Conservation (phyloP, 2,797 vertebrate species). For the Vultur gryphus region DNA sequence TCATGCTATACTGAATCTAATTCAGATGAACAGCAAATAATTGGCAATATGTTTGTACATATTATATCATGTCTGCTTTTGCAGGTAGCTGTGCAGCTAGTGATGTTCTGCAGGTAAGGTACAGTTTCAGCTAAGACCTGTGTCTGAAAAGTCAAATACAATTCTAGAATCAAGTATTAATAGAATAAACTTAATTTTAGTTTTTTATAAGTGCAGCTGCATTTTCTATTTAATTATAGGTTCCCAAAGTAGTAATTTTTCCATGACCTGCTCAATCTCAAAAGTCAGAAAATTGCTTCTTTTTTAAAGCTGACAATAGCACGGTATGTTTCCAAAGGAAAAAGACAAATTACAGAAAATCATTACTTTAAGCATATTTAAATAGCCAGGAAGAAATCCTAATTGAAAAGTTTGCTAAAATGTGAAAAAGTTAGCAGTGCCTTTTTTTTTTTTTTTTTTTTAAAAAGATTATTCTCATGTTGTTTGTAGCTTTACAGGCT, state of each 20-base stretch:
- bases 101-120: background rate
- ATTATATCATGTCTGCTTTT: background rate
- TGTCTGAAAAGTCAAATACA: slow-evolving; percentile 55
- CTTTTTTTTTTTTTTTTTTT: background rate
- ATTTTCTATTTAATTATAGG: slow-evolving; percentile 97
- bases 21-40: background rate
- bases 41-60: background rate
- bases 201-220: slow-evolving; percentile 86
- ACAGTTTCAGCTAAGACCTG: slow-evolving; percentile 25
- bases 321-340: slow-evolving; percentile 87
- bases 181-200: slow-evolving; percentile 87
- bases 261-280: slow-evolving; percentile 92
- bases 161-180: slow-evolving; percentile 81
- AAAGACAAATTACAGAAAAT: slow-evolving; percentile 90
- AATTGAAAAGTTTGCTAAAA: slow-evolving; percentile 76
- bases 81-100: background rate
- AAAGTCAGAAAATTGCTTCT: slow-evolving; percentile 99
- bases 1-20: background rate
- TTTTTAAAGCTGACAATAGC: slow-evolving; percentile 96
- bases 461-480: background rate
- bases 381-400: slow-evolving; percentile 73
- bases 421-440: slow-evolving; percentile 56
- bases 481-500: background rate
- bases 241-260: slow-evolving; percentile 94
- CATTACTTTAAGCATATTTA: slow-evolving; percentile 91